Percentiles rank a stretch among this genome's conserved stretches.
These are phyloP conservation scores for Catocala sponsa DNA, from an alignment of 2,888 invertebrate species.

Conservation along the genomic window DNA sequence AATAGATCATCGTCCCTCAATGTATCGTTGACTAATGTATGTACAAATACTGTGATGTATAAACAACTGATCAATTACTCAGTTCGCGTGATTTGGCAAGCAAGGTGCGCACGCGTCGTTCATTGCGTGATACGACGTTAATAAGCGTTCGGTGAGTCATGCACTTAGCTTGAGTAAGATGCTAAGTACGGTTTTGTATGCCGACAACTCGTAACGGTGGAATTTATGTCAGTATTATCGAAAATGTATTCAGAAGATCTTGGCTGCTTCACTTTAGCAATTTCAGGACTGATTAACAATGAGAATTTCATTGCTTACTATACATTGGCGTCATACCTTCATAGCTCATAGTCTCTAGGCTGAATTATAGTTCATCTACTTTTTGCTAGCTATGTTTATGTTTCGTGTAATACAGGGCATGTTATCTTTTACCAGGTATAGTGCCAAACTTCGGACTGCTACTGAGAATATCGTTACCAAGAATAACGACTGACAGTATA, in stretches of 20 bases:
- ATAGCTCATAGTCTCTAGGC: too few species aligned
- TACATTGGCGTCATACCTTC: too few species aligned
- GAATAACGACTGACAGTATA: too few species aligned
- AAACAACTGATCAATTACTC: constrained; percentile 57
- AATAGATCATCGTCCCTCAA: constrained; percentile 17
- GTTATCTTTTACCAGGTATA: too few species aligned
- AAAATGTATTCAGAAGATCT: background rate
- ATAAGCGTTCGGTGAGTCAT: constrained; percentile 39
- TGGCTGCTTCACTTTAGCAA: background rate
- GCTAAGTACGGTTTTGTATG: constrained; percentile 22
- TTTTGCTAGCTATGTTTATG: too few species aligned
- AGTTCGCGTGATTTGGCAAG: constrained; percentile 60
- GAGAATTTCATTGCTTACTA: too few species aligned
- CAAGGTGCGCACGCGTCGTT: constrained; percentile 42
- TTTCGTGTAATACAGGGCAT: too few species aligned
- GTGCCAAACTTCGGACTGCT: too few species aligned
- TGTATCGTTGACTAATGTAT: constrained; percentile 32
- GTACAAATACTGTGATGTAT: constrained; percentile 36
- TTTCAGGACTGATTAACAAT: too few species aligned
- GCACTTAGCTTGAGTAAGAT: constrained; percentile 29
- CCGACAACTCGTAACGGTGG: background rate
- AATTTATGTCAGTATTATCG: constrained; percentile 1
- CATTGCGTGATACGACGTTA: constrained; percentile 31
- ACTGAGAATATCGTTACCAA: too few species aligned
- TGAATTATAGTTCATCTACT: too few species aligned